These are phyloP conservation scores for Nanger granti DNA, from an alignment of 2,113 vertebrate genomes.

Conservation along the genomic window DNA sequence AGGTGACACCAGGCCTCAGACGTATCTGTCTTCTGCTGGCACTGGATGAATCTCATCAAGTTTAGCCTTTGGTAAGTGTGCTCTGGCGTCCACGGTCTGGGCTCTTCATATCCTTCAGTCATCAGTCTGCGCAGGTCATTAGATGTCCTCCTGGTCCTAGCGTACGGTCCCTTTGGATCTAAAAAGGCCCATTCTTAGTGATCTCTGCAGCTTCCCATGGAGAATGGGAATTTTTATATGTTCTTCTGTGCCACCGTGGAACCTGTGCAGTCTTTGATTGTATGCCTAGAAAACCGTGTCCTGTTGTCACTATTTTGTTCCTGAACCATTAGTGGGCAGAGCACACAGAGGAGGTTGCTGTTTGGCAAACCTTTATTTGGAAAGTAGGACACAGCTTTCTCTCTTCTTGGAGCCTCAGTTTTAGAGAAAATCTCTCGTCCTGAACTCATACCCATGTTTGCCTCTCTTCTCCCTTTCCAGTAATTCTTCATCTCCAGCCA, in stretches of 20 bases:
- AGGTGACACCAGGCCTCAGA: background rate
- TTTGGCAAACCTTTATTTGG: background rate
- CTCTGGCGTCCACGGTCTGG: background rate
- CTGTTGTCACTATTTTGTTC: background rate
- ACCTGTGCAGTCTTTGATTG: background rate
- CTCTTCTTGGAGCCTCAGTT: background rate
- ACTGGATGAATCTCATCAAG: background rate
- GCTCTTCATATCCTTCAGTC: background rate
- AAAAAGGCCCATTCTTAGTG: background rate
- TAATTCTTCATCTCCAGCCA: background rate
- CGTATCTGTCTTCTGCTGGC: background rate
- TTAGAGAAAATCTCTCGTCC: background rate
- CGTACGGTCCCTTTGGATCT: background rate
- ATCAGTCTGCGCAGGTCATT: background rate
- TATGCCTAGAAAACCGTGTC: background rate
- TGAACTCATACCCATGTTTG: background rate
- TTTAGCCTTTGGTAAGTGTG: background rate
- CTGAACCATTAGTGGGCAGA: background rate
- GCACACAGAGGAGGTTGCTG: background rate
- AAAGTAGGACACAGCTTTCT: background rate
- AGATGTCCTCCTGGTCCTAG: background rate
- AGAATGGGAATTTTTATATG: background rate
- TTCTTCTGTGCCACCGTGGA: background rate
- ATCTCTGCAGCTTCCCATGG: background rate
- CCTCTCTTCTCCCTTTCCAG: background rate